Evolutionary conservation across 2,888 invertebrate genomes (phyloP), one percentile per base, ranked within the genome.

Genomic region (Heliconius aoede): DNA sequence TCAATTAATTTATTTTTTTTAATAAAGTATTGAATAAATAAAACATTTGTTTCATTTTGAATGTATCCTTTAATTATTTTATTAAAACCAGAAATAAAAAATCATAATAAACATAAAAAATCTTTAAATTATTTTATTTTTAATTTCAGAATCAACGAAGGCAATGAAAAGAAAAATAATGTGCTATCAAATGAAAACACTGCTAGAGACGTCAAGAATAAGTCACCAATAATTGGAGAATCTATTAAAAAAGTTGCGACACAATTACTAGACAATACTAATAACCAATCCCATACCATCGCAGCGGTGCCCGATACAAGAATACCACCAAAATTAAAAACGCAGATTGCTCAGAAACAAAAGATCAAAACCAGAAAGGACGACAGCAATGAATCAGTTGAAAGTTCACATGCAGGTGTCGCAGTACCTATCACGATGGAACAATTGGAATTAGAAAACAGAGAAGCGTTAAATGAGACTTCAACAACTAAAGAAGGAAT

Each of bases 381-480:
- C 65, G 90, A 91, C 81, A 87, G 84, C 2, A 86, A 89, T 81
- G 87, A 88, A 80, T 83, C 88, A 32, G 78, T 87, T 5, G 95
- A 96, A 86, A 93, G 92, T 80, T 93, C 95, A 9, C 96, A 96
- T 84, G 95, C 95, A 13, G 97, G 97, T 4, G 94, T 96, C 78
- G 96, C 96, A 15, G 95, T 96, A 79, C 96, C 96, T 0, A 89
- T 96, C 9, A 95, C 95, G 3, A 94, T 95, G 81, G 96, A 96
- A 81, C 96, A 96, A 79, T 84, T 95, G 1, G 95, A 96, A 84
- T 89, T 93, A 15, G 95, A 95, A 83, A 94, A 91, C 73, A 95
- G 94, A 84, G 86, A 95, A 36, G 83, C 74, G 5, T 67, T 80
- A 26, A 84, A 82, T 71, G 88, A 94, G 83, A 91, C 92, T 76